Base-by-base conservation (phyloP, 2,888 invertebrate genomes). In the Andricus curvator region DNA sequence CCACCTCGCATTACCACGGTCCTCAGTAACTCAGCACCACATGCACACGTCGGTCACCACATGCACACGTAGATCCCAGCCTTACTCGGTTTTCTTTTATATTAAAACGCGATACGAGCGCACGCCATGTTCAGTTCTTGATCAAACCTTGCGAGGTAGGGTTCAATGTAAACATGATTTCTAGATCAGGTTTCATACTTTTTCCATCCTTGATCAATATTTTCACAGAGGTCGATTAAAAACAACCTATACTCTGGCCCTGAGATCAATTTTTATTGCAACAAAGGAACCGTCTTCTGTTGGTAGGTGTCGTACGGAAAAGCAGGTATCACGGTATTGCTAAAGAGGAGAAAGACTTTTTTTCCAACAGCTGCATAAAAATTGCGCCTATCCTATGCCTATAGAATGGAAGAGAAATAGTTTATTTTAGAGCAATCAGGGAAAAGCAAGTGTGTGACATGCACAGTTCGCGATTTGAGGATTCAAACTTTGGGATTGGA, bases 1-100 rank as follows among this genome's bases (percentile, higher is more conserved):
- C 83, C 65, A 70, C 77, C 77, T 85, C 79, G 70, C 66, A 81
- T 85, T 81, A 82, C 82, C 48, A 13, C n/a, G 33, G 37, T 56
- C 29, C 33, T 56, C 13, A 5, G 74, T 74, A 74, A 74, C n/a
- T n/a, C 56, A 74, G 56, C 51, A 74, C 56, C 74, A 56, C 74
- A 74, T 20, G 74, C 74, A 33, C 17, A 68, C 48, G 68, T 48
- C 25, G 17, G 51, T 70, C 29, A 74, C 56, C 74, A 56, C 56
- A 74, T 20, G 74, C 56, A n/a, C 9, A 68, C 68, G 48, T 29
- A 25, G 17, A 70, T 70, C n/a, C 33, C n/a, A 20, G n/a, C 29
- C 33, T 56, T 74, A n/a, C n/a, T 74, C 13, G 20, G 70, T 74
- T 74, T 74, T 33, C 56, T 33, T 33, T 74, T 56, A 6, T 56